Evolutionary conservation across 92 coral and sea anemone species (phyloP).

Genomic region (Actinernus sp.): DNA sequence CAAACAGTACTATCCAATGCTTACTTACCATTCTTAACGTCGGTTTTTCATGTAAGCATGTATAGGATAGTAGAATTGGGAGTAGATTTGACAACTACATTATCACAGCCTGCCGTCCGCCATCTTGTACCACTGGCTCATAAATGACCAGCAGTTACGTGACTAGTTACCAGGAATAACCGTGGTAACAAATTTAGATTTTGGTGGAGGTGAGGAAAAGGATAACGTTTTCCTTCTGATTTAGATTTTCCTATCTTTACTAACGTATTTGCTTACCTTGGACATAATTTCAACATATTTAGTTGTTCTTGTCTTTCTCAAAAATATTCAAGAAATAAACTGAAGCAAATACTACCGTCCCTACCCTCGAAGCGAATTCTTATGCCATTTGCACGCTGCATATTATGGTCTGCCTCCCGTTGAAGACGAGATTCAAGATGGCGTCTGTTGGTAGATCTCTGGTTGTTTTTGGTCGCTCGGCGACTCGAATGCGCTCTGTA

Average conservation of each 20-base stretch:
- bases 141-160: conserved; percentile 18
- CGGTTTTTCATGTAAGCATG: background rate
- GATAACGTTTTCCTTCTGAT: background rate
- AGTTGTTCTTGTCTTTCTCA: background rate
- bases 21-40: background rate
- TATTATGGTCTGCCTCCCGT: conserved; percentile 44
- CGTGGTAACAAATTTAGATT: no score
- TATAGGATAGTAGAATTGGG: background rate
- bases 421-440: conserved; percentile 70
- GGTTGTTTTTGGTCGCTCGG: conserved; percentile 93
- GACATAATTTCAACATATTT: no score
- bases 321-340: background rate
- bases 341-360: background rate
- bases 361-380: background rate
- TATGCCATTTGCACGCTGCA: background rate
- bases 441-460: conserved; percentile 83
- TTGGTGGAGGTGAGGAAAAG: background rate
- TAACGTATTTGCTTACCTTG: no score
- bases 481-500: conserved; percentile 82
- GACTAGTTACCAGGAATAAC: background rate
- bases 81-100: background rate
- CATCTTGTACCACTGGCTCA: conserved; percentile 33
- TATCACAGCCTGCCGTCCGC: conserved; percentile 5
- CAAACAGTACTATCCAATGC: background rate
- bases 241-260: no score